Percentiles rank a stretch among this genome's conserved stretches.
These are phyloP conservation scores for Eriosoma lanigerum DNA, from an alignment of 1,140 invertebrate species.

Conservation along the genomic window DNA sequence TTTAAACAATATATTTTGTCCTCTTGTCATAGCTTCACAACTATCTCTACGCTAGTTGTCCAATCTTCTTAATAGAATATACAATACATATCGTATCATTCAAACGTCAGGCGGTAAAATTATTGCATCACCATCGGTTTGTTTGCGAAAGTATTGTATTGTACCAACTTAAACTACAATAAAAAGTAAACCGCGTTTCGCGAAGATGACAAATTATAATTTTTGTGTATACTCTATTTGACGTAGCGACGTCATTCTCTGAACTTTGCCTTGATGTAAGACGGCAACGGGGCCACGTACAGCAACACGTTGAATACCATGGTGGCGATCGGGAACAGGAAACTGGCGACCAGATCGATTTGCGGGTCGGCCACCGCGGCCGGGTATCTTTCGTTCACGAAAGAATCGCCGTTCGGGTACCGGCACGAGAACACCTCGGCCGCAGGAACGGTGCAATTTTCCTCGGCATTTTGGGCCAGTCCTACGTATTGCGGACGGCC, in stretches of 20 bases:
- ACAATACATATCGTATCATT: too few species aligned
- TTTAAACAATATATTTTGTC: too few species aligned
- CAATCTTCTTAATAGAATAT: too few species aligned
- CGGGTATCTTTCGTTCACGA: slow-evolving; percentile 72
- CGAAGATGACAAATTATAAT: too few species aligned
- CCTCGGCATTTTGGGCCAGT: not conserved
- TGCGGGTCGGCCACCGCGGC: slow-evolving; percentile 68
- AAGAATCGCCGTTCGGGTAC: slow-evolving; percentile 72
- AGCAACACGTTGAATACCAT: slow-evolving; percentile 81
- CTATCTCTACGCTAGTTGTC: too few species aligned
- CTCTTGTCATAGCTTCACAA: too few species aligned
- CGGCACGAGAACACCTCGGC: slow-evolving; percentile 61
- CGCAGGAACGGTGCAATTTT: slow-evolving; percentile 44
- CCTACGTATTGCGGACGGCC: slow-evolving; percentile 41
- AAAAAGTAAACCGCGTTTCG: too few species aligned
- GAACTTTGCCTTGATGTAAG: slow-evolving; percentile 87
- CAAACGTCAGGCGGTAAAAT: too few species aligned
- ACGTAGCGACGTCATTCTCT: slow-evolving; percentile 66
- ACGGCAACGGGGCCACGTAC: slow-evolving; percentile 81
- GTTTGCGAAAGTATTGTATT: too few species aligned
- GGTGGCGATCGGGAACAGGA: slow-evolving; percentile 78
- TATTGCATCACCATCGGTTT: too few species aligned
- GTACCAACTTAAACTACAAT: too few species aligned
- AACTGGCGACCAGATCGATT: slow-evolving; percentile 78
- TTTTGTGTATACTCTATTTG: too few species aligned